phyloP scores from a whole-genome alignment of 2,888 invertebrate genomes.

The Leptinotarsa tumamoca region DNA sequence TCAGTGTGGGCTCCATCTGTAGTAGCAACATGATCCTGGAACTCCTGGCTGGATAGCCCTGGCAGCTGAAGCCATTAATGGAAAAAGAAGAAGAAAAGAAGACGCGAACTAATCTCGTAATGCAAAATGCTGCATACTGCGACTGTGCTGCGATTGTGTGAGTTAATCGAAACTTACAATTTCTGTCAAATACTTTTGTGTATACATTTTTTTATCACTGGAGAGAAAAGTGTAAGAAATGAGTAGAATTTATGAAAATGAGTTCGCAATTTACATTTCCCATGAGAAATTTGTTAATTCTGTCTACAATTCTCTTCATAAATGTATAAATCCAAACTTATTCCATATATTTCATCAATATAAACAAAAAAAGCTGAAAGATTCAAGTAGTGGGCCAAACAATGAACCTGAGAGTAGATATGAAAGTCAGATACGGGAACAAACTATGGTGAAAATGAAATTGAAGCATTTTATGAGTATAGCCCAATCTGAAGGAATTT shows the following conservation, averaged over 20 bases:
- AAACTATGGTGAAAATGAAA: conserved; percentile 14
- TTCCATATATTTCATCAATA: conserved; percentile 68
- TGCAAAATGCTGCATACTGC: no score
- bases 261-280: conserved; percentile 67
- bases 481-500: not conserved
- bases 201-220: no score
- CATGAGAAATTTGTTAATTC: conserved; percentile 67
- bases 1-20: no score
- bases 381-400: conserved; percentile 32
- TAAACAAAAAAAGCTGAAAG: conserved; percentile 40
- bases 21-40: no score
- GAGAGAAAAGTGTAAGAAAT: conserved; percentile 34
- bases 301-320: conserved; percentile 63
- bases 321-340: conserved; percentile 61
- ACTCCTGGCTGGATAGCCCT: no score
- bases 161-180: no score
- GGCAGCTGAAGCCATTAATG: no score
- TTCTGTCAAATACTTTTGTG: no score
- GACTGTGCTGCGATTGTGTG: no score
- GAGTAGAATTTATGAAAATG: conserved; percentile 51
- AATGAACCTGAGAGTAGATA: conserved; percentile 33
- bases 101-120: no score
- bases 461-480: conserved; percentile 30
- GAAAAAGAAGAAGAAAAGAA: no score
- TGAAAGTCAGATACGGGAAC: conserved; percentile 46